Evolutionary conservation across 2,797 vertebrate species (phyloP).

Genomic region (Enteromius radiatus): DNA sequence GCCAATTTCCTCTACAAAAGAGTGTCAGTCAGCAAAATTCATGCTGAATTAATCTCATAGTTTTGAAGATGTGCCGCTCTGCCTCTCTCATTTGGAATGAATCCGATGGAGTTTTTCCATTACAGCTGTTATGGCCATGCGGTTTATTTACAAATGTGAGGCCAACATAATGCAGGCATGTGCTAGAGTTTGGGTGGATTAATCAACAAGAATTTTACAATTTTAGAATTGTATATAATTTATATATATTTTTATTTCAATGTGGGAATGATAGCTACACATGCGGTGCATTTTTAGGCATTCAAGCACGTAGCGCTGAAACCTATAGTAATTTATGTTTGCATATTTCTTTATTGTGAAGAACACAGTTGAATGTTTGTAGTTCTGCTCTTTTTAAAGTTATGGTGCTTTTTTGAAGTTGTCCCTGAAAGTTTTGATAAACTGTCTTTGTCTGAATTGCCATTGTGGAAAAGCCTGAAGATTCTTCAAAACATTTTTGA

Average conservation of each 20-base stretch:
- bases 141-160: conserved; percentile 49
- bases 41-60: conserved; percentile 53
- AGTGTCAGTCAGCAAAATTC: conserved; percentile 56
- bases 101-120: conserved; percentile 45
- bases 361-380: not conserved
- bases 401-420: not conserved
- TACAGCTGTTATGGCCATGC: conserved; percentile 38
- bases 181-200: not conserved
- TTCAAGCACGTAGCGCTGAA: no score
- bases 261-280: not conserved
- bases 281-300: not conserved
- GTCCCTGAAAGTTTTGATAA: not conserved
- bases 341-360: not conserved
- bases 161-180: conserved; percentile 20
- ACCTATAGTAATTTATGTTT: not conserved
- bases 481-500: not conserved
- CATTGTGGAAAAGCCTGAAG: not conserved
- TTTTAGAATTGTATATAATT: not conserved
- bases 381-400: not conserved
- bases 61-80: conserved; percentile 34
- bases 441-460: not conserved
- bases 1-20: conserved; percentile 45
- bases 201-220: not conserved
- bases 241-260: not conserved
- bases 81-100: conserved; percentile 37